phyloP scores from a whole-genome alignment of 2,113 vertebrate species.

The Nycticebus coucang region DNA sequence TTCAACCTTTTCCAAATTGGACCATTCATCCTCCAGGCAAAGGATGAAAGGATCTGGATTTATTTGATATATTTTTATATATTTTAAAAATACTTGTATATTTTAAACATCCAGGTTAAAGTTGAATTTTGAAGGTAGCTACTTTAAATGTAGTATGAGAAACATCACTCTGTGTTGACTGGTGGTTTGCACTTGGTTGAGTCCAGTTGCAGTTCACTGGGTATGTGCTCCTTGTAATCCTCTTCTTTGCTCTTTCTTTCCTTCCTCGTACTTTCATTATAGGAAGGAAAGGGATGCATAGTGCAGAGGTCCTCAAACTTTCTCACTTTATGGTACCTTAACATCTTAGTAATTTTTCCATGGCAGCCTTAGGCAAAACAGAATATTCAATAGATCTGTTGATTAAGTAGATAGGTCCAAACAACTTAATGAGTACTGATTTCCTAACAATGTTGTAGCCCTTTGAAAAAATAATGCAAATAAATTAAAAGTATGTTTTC shows the following conservation, averaged over 20 bases:
- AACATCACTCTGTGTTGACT: not conserved
- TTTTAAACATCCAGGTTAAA: not conserved
- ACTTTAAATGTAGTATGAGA: slow-evolving; percentile 8
- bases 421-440: not conserved
- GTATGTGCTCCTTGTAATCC: not conserved
- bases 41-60: slow-evolving; percentile 15
- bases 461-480: slow-evolving; percentile 40
- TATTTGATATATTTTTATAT: not conserved
- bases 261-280: not conserved
- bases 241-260: not conserved
- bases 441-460: not conserved
- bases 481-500: slow-evolving; percentile 42
- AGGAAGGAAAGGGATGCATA: not conserved
- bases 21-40: not conserved
- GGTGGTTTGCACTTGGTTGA: not conserved
- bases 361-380: not conserved
- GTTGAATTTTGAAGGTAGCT: slow-evolving; percentile 12
- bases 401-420: slow-evolving; percentile 4
- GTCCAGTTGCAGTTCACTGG: not conserved
- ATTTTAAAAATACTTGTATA: not conserved
- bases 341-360: not conserved
- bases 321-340: not conserved
- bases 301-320: not conserved
- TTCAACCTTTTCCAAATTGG: slow-evolving; percentile 33
- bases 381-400: not conserved